These are phyloP conservation scores for Acanthornis magna DNA, from an alignment of 2,797 vertebrate species.

Conservation along the genomic window DNA sequence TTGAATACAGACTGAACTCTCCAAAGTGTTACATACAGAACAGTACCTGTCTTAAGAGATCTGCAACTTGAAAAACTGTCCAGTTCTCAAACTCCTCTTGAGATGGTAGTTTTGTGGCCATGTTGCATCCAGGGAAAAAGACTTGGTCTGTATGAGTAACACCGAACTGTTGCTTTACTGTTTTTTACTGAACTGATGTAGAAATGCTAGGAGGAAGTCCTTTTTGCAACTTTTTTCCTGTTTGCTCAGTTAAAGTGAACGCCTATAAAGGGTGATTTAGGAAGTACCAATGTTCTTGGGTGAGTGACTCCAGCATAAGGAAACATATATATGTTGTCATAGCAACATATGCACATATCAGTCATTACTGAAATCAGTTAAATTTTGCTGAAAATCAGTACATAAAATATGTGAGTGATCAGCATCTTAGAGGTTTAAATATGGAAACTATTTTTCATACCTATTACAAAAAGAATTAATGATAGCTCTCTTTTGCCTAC, in stretches of 20 bases:
- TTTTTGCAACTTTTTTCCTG: slow-evolving; percentile 46
- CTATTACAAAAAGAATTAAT: neutral
- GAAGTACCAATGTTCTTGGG: neutral
- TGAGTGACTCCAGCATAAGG: neutral
- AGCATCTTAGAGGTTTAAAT: neutral
- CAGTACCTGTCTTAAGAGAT: slow-evolving; percentile 81
- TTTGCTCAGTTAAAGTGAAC: slow-evolving; percentile 56
- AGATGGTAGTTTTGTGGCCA: slow-evolving; percentile 80
- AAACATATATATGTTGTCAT: neutral
- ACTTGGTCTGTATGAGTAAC: neutral
- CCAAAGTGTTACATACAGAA: neutral
- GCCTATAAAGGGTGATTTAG: neutral
- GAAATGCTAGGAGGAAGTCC: slow-evolving; percentile 71
- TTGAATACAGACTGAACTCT: neutral
- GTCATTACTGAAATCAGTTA: neutral
- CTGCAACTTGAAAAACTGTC: slow-evolving; percentile 78
- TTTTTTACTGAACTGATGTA: slow-evolving; percentile 31
- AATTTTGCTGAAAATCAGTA: neutral
- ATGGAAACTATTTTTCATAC: neutral
- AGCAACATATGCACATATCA: neutral
- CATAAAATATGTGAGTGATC: neutral
- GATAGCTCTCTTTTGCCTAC: neutral
- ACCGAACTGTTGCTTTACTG: slow-evolving; percentile 1
- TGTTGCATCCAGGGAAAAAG: neutral
- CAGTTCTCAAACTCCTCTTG: slow-evolving; percentile 84